Evolutionary conservation across 2,888 invertebrate genomes (phyloP), one percentile per base, ranked within the genome.

Genomic region (Listrodromus nycthemerus): DNA sequence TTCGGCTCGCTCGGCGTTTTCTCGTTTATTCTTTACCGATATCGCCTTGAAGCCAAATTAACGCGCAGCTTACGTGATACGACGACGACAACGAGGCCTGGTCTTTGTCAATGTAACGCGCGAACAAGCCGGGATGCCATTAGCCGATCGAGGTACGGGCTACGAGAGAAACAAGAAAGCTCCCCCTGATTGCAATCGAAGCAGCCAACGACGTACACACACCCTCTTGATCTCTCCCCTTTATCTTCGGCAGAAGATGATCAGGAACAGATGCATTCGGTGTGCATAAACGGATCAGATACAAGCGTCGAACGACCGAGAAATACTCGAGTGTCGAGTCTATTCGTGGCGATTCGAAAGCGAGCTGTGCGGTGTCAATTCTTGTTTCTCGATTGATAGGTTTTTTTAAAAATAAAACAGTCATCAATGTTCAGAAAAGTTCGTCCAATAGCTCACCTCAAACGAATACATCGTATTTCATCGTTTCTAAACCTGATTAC

Each of bases 51-150:
- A 91, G 89, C 86, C 87, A 89, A 92, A 92, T 92, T 91, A 92
- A 91, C 92, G 90, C 89, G 83, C 86, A 86, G 89, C 89, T 90
- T 89, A 87, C 86, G 89, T 88, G 89, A 89, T 90, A 87, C 89
- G 88, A 88, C 65, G 91, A 83, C 86, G 55, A 80, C 10, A 55
- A 24, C 83, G 89, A 89, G 89, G 89, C 83, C 87, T 16, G 87
- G 87, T 82, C 76, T 69, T 66, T 88, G 91, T 91, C 91, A 89
- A 91, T 90, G 55, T 65, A 91, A 91, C 90, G 90, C 88, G 88
- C 89, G 86, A 86, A 86, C 85, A 86, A 74, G 88, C 89, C 24
- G 37, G 89, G 48, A 52, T 45, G 65, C 82, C 71, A 92, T 92
- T 92, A 92, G 90, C 90, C 88, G 89, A 89, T 91, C 91, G 89